phyloP scores from a whole-genome alignment of 1,140 invertebrate genomes.

The Parasteatoda tepidariorum region DNA sequence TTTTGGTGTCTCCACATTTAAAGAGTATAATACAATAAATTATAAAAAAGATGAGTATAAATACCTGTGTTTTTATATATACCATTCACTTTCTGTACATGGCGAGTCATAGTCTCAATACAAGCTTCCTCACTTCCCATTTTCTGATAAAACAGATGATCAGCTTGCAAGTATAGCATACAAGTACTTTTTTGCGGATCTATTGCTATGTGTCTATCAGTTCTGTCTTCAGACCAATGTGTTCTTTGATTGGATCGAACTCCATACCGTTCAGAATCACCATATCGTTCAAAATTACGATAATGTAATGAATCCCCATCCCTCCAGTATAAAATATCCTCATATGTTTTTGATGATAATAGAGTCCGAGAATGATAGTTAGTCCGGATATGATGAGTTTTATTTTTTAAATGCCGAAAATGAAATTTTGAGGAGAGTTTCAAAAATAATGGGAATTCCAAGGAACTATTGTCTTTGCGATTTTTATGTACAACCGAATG shows the following conservation, averaged over 20 bases:
- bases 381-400: constrained; percentile 10
- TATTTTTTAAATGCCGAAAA: constrained; percentile 16
- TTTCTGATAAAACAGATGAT: constrained; percentile 92
- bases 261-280: constrained; percentile 62
- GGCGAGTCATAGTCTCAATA: constrained; percentile 93
- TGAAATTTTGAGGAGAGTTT: constrained; percentile 4
- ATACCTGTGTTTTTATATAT: constrained; percentile 92
- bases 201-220: constrained; percentile 75
- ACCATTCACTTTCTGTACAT: constrained; percentile 92
- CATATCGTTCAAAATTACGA: constrained; percentile 34
- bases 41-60: too few relatives aligned
- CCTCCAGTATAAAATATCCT: constrained; percentile 51
- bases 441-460: constrained; percentile 12
- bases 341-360: neutral
- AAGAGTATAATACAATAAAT: too few relatives aligned
- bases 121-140: constrained; percentile 93
- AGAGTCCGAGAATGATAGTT: constrained; percentile 14
- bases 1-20: too few relatives aligned
- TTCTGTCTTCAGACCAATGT: constrained; percentile 61
- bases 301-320: constrained; percentile 63
- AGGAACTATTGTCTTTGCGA: constrained; percentile 28
- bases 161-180: constrained; percentile 93
- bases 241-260: constrained; percentile 63
- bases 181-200: constrained; percentile 81
- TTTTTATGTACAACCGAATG: neutral